Percentiles rank a stretch among this genome's conserved stretches.
These are phyloP conservation scores for Phoenoteleia sp. DNA, from an alignment of 2,888 invertebrate genomes.

Conservation along the genomic window DNA sequence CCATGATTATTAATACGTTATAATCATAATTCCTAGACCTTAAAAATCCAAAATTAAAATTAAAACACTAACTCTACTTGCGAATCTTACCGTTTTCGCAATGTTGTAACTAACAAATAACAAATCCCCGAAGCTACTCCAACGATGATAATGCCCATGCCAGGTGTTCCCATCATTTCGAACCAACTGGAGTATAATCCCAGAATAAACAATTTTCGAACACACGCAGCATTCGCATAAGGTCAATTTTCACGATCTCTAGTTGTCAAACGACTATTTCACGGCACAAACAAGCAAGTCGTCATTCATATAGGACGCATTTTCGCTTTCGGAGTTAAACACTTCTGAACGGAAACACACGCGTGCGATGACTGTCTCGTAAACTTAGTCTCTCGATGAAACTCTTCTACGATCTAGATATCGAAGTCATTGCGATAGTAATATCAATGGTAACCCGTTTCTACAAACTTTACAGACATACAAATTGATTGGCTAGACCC, in stretches of 20 bases:
- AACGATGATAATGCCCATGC: constrained; percentile 90
- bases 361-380: constrained; percentile 44
- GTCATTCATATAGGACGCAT: constrained; percentile 6
- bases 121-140: constrained; percentile 91
- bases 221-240: constrained; percentile 23
- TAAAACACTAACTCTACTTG: too few species aligned
- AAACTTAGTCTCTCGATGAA: constrained; percentile 4
- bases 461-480: background rate
- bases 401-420: constrained; percentile 37
- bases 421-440: constrained; percentile 12
- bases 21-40: too few species aligned
- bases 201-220: background rate
- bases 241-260: constrained; percentile 12
- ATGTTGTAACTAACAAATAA: constrained; percentile 88
- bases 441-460: constrained; percentile 1
- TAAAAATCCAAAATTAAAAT: too few species aligned
- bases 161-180: constrained; percentile 87
- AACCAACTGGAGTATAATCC: constrained; percentile 9
- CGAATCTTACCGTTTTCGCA: constrained; percentile 88
- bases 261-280: constrained; percentile 9
- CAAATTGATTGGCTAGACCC: too few species aligned
- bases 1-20: too few species aligned
- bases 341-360: constrained; percentile 55
- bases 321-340: constrained; percentile 32
- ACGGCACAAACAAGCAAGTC: background rate